phyloP scores from a whole-genome alignment of 2,113 vertebrate genomes.

The Dendrocopos noguchii region DNA sequence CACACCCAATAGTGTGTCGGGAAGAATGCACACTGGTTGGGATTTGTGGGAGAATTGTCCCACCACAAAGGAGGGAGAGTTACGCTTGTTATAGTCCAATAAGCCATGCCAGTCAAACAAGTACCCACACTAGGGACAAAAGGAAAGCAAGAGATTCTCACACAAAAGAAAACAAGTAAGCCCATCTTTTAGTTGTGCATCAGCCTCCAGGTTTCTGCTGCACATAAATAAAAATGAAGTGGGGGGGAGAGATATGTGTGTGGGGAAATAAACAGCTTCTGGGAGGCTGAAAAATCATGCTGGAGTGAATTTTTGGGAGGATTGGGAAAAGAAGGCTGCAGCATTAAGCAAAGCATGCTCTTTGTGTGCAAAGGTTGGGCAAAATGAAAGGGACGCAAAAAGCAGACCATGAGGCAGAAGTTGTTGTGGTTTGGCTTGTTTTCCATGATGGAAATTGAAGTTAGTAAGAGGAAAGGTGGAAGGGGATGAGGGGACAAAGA shows the following conservation, averaged over 20 bases:
- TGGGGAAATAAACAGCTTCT: conserved; percentile 91
- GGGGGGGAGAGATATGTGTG: background rate
- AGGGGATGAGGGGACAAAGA: background rate
- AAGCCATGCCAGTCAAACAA: conserved; percentile 99
- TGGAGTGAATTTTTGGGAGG: conserved; percentile 5
- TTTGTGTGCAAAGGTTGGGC: conserved; percentile 16
- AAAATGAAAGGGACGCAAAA: background rate
- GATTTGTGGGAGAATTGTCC: conserved; percentile 99
- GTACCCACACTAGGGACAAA: conserved; percentile 90
- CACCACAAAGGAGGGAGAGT: conserved; percentile 92
- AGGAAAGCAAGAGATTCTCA: conserved; percentile 94
- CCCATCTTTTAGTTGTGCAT: conserved; percentile 98
- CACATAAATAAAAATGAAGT: conserved; percentile 87
- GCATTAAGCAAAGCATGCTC: background rate
- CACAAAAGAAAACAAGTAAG: conserved; percentile 99
- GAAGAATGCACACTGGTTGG: conserved; percentile 95
- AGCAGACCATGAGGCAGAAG: background rate
- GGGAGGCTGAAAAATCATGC: conserved; percentile 67
- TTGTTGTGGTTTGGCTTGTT: background rate
- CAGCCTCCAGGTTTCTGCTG: conserved; percentile 91
- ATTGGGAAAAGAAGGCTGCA: background rate
- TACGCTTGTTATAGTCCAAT: conserved; percentile 99
- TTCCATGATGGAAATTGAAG: conserved; percentile 1
- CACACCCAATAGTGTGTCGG: conserved; percentile 94
- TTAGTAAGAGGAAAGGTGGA: background rate